Evolutionary conservation across 2,797 vertebrate species (phyloP), one percentile per base, ranked within the genome.

Genomic region (Trichosurus vulpecula): DNA sequence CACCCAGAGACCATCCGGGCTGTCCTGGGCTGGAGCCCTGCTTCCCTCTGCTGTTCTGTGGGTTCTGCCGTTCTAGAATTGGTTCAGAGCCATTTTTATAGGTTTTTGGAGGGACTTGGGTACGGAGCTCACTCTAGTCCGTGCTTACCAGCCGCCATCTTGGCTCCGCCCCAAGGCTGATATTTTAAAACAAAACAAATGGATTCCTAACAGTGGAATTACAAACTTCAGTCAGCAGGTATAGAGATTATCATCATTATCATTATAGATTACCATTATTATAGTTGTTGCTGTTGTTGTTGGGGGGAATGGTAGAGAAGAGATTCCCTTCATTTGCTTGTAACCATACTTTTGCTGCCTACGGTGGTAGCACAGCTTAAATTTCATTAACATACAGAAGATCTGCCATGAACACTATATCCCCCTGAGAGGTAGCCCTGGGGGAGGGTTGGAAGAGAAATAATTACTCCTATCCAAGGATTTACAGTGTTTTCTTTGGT

Each of bases 371-470:
- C 19, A n/a, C n/a, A 41, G 11, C n/a, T 47, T 81, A 41, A 22
- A 81, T n/a, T 81, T 81, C 66, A 81, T 81, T 41, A 81, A 81
- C 66, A 81, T 81, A 81, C n/a, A 81, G 66, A 81, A 81, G 66
- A 81, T 81, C 66, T 81, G 66, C 66, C 66, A 81, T 41, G 6
- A 13, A 81, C 19, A 22, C n/a, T 25, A 22, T 47, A 25, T 41
- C 19, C 66, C n/a, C 19, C n/a, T 81, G n/a, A 81, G 66, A 81
- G n/a, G 41, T 22, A 74, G 19, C n/a, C 66, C 66, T 47, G 19
- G n/a, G n/a, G 66, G n/a, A 81, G 2, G 35, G n/a, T 41, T 81
- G 66, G 66, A 81, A 81, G n/a, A 41, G 66, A 81, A 81, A 81
- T 47, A 81, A 81, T 81, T 81, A 47, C 66, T 81, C 29, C 66